Base-by-base conservation (phyloP, 2,888 invertebrate genomes). In the Mactromeris polynyma region DNA sequence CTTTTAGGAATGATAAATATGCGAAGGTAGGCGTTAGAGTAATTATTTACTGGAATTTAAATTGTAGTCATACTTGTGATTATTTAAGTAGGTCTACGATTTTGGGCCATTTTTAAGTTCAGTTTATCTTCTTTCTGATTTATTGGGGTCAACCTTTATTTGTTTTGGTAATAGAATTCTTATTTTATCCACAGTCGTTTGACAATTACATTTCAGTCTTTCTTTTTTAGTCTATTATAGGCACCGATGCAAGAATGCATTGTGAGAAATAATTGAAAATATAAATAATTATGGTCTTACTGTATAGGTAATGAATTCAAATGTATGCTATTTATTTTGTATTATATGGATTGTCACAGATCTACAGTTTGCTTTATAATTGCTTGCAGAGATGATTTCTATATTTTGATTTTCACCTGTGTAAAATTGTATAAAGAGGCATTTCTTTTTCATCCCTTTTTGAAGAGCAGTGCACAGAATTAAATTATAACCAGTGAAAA, bases 11-110 rank as follows among this genome's bases (percentile, higher is more conserved):
- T 83, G 69, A 73, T 83, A 58, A 83, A 73, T 83, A 73, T 73
- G 36, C 21, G 78, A 40, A 26, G 31, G 83, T 69, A 73, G 83
- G 83, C 83, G 83, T 69, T 31, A 69, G 64, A 40, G 69, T 82
- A 64, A 82, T 64, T 31, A 33, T 54, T 82, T 54, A 19, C 36
- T 36, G 21, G 81, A 82, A 82, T 82, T 36, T 82, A 64, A 82
- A 82, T 82, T 82, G 36, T 58, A 81, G n/a, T n/a, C n/a, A n/a
- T n/a, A n/a, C n/a, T n/a, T 81, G 40, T 82, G 64, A 58, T 82
- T 82, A 64, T 64, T n/a, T 38, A 58, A 82, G n/a, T 82, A n/a
- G n/a, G 38, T n/a, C 40, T 54, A 38, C 40, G 40, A n/a, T 58
- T n/a, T 82, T 64, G 82, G 38, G 58, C 38, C 54, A 58, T 64